Conservation (phyloP, 2,113 vertebrate species). For the Burhinus bistriatus region DNA sequence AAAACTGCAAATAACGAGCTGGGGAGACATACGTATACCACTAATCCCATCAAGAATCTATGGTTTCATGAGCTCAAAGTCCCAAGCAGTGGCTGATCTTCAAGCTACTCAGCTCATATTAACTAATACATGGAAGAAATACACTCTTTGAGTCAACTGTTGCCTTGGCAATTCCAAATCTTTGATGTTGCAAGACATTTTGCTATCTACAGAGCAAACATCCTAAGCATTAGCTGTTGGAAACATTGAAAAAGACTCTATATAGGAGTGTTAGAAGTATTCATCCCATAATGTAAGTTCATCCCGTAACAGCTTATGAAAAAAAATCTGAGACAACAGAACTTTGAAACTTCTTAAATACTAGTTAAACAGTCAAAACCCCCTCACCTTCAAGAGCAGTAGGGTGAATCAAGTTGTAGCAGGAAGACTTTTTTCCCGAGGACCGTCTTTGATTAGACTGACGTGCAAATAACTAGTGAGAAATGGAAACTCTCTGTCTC, state of each 20-base stretch:
- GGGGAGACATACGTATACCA: background rate
- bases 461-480: slow-evolving; percentile 18
- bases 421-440: background rate
- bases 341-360: slow-evolving; percentile 6
- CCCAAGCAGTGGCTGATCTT: background rate
- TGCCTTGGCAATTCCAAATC: background rate
- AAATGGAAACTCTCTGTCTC: background rate
- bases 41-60: background rate
- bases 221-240: background rate
- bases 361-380: background rate
- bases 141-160: background rate
- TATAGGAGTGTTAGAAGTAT: background rate
- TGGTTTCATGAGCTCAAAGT: background rate
- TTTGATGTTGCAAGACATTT: background rate
- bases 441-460: background rate
- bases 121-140: background rate
- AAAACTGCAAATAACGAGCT: background rate
- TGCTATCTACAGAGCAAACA: background rate
- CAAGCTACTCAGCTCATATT: background rate
- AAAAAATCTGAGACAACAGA: background rate
- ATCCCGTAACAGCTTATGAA: background rate
- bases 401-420: slow-evolving; percentile 3
- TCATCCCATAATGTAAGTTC: background rate
- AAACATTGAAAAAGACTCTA: background rate
- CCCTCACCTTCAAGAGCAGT: background rate